Base-by-base conservation (phyloP, 2,797 vertebrate genomes). In the Thalassophryne amazonica region DNA sequence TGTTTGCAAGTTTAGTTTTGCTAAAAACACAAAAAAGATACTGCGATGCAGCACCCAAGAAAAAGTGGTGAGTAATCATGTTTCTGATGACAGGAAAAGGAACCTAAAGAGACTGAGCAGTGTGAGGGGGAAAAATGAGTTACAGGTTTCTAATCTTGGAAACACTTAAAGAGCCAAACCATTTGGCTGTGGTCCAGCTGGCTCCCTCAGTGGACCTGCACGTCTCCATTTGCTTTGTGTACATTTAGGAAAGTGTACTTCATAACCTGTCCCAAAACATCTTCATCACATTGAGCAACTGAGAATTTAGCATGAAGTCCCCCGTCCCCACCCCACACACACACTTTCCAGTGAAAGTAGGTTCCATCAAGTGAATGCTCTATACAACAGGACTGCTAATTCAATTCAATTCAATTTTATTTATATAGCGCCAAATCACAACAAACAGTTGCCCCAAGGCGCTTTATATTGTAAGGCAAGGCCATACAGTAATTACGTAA, bases 141-240 rank as follows among this genome's bases (percentile, higher is more conserved):
- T 27, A 46, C 51, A 37, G 30, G 20, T 58, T 66, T 69, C 67
- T 67, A 74, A 74, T 63, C 53, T 53, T 72, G 40, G 77, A 76
- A 67, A 67, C 62, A 67, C 62, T 70, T 57, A 51, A 51, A 54
- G 38, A 57, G 46, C 63, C 49, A 8, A 46, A 41, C 13, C 12
- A 34, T 61, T 61, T 76, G 72, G 65, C 65, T 49, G 7, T 3
- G 6, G 34, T 54, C 59, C 69, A 68, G 25, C 29, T 54, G 5
- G 4, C 33, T 66, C 16, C 33, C 25, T 59, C 60, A 49, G 53
- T 20, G 16, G 8, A 27, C 37, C 43, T 7, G 30, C 47, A 21
- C 56, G 24, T 50, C 22, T 53, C 36, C 27, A 2, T 62, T 42
- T 55, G 47, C 13, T 40, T 50, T 61, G 29, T 39, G 19, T 50